phyloP scores from a whole-genome alignment of 1,140 invertebrate species.

The Zaprionus lachaisei region DNA sequence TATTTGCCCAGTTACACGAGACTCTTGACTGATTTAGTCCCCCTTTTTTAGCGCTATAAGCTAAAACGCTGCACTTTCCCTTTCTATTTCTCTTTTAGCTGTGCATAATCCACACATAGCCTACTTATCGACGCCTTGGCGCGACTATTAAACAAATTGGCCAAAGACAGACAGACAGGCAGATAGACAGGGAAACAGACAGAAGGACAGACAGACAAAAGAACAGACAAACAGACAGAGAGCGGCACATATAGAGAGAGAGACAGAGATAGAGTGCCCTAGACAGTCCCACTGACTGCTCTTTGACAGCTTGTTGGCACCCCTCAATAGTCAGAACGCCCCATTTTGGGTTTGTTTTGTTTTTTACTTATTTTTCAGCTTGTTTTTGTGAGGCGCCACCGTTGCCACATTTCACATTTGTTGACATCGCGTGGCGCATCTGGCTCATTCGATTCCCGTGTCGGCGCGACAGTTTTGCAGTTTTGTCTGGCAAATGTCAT shows the following conservation, averaged over 20 bases:
- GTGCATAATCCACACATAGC: conserved; percentile 51
- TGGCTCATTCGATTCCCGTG: conserved; percentile 32
- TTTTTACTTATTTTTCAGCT: background rate
- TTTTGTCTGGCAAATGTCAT: conserved; percentile 64
- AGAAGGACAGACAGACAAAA: background rate
- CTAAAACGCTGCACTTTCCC: background rate
- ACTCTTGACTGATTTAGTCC: background rate
- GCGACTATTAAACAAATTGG: conserved; percentile 20
- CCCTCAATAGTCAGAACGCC: conserved; percentile 7
- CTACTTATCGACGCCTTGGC: conserved; percentile 60
- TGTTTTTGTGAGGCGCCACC: conserved; percentile 33
- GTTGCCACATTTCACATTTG: conserved; percentile 55
- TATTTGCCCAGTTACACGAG: background rate
- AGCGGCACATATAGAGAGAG: background rate
- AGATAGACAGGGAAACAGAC: background rate
- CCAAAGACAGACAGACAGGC: conserved; percentile 12
- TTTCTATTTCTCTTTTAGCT: background rate
- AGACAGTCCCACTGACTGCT: background rate
- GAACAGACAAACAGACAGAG: background rate
- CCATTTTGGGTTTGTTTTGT: conserved; percentile 9
- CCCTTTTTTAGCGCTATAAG: background rate
- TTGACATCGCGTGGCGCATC: conserved; percentile 53
- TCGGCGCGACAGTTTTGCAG: conserved; percentile 29
- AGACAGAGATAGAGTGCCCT: background rate
- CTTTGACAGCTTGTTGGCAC: conserved; percentile 22